These are phyloP conservation scores for Sphenopsis melanotis DNA, from an alignment of 2,797 vertebrate genomes.

Conservation along the genomic window DNA sequence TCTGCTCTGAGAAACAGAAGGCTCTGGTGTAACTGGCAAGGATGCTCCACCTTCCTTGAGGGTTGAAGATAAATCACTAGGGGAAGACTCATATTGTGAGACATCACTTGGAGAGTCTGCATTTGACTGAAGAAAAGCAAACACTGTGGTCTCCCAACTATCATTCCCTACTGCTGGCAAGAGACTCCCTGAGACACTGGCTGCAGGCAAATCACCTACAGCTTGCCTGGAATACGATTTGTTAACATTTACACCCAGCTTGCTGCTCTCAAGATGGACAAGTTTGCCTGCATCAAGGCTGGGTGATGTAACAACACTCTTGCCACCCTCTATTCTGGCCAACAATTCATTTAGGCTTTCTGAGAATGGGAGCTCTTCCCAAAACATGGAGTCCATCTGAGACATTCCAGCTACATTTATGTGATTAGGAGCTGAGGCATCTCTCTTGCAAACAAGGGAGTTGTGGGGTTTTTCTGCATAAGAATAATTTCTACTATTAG, in stretches of 20 bases:
- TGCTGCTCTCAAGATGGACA: not conserved
- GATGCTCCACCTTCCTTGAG: not conserved
- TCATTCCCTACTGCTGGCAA: not conserved
- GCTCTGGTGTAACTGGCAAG: not conserved
- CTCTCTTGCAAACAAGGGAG: not conserved
- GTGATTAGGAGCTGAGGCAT: not conserved
- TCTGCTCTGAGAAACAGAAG: not conserved
- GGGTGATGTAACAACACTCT: not conserved
- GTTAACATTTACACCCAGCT: not conserved
- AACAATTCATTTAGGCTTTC: conserved; percentile 77
- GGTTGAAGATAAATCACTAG: not conserved
- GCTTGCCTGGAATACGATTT: not conserved
- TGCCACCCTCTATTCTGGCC: conserved; percentile 56
- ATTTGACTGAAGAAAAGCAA: not conserved
- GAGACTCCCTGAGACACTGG: not conserved
- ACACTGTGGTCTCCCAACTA: not conserved
- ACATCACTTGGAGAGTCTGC: not conserved
- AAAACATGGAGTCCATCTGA: conserved; percentile 23
- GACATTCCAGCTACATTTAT: not conserved
- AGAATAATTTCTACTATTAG: not conserved
- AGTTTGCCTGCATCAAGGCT: not conserved
- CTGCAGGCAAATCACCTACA: not conserved
- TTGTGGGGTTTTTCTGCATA: not conserved
- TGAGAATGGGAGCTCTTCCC: conserved; percentile 77
- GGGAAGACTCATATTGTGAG: not conserved